Evolutionary conservation across 2,797 vertebrate genomes (phyloP).

Genomic region (Natrix natrix): DNA sequence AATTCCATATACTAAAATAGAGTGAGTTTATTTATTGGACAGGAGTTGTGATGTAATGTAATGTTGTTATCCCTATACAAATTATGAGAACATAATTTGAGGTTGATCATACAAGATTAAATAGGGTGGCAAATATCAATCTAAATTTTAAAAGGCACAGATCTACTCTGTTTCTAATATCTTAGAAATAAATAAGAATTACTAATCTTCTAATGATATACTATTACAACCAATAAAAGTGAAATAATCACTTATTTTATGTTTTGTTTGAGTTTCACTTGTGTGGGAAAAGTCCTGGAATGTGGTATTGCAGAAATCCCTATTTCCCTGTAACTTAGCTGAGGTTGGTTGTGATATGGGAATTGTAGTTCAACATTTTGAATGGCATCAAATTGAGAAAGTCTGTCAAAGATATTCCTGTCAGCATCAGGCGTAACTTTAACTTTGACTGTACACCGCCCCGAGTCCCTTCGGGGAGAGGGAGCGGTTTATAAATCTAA

Average conservation of each 20-base stretch:
- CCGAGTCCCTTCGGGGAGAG: too few relatives aligned
- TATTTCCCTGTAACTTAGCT: neutral
- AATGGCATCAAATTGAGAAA: neutral
- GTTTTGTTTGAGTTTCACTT: neutral
- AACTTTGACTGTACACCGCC: too few relatives aligned
- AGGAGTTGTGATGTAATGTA: neutral
- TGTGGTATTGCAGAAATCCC: neutral
- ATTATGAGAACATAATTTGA: neutral
- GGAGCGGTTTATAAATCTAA: too few relatives aligned
- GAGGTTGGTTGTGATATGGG: neutral
- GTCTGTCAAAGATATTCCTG: neutral
- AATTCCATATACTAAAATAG: constrained; percentile 89
- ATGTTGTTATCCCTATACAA: neutral
- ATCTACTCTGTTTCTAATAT: neutral
- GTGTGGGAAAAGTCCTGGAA: neutral
- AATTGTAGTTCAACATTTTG: neutral
- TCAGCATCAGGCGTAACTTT: neutral
- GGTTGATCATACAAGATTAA: neutral
- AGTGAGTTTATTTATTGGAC: constrained; percentile 71
- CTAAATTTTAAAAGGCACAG: neutral
- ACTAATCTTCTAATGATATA: neutral
- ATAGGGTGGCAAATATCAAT: neutral
- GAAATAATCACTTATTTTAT: neutral
- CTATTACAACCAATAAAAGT: neutral
- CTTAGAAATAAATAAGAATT: neutral